Evolutionary conservation across 2,113 vertebrate species (phyloP).

Genomic region (Lophius piscatorius): DNA sequence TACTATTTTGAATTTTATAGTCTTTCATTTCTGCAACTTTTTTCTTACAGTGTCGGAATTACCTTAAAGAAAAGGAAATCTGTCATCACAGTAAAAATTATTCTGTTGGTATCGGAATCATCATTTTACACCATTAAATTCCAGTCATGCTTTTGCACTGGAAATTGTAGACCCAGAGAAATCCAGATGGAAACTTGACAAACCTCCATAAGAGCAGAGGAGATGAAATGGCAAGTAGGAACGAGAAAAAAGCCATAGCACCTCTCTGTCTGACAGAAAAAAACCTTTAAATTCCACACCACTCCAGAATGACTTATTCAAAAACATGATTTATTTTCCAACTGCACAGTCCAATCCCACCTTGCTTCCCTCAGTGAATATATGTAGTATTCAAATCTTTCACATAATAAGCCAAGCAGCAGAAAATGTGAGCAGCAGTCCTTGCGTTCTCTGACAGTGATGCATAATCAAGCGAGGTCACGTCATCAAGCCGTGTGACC

Average conservation of each 20-base stretch:
- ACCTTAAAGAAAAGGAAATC: no score
- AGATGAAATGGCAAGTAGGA: not conserved
- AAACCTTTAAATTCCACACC: slow-evolving; percentile 3
- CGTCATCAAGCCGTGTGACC: slow-evolving; percentile 38
- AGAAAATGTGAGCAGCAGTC: slow-evolving; percentile 19
- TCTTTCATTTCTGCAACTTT: no score
- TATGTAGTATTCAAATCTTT: not conserved
- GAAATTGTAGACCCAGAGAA: slow-evolving; percentile 1
- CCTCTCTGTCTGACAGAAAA: not conserved
- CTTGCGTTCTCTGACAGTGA: slow-evolving; percentile 36
- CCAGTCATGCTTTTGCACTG: no score
- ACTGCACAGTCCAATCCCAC: not conserved
- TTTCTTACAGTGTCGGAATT: no score
- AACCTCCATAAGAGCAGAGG: slow-evolving; percentile 19
- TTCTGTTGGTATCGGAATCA: no score
- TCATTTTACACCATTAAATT: no score
- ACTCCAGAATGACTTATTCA: not conserved
- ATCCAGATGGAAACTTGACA: slow-evolving; percentile 18
- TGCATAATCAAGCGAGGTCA: slow-evolving; percentile 40
- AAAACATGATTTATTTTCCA: not conserved
- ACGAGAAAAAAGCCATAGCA: slow-evolving; percentile 2
- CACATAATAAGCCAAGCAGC: slow-evolving; percentile 3
- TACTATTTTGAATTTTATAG: no score
- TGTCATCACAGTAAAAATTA: no score
- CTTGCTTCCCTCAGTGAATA: no score